Percentiles rank a stretch among this genome's conserved stretches.
Conservation (phyloP, 1,140 invertebrate species). For the Meloidogyne chitwoodi region DNA sequence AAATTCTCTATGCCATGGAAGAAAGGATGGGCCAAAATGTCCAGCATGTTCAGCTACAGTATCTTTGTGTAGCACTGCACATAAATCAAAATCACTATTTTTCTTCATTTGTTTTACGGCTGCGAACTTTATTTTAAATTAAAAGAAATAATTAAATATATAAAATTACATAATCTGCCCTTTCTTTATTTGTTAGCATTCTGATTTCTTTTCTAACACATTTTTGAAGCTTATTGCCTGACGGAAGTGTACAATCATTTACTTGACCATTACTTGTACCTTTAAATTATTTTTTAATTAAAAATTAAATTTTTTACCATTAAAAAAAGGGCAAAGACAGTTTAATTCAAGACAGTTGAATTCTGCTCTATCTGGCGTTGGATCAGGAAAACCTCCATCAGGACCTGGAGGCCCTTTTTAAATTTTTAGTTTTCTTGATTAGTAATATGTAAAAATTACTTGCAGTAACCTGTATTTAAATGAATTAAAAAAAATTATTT, state of each 20-base stretch:
- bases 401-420: too few relatives aligned
- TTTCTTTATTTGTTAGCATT: constrained; percentile 28
- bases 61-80: neutral
- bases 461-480: too few relatives aligned
- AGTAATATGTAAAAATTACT: too few relatives aligned
- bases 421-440: too few relatives aligned
- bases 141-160: constrained; percentile 1
- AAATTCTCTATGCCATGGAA: constrained; percentile 6
- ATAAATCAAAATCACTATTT: neutral
- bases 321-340: neutral
- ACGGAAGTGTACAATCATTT: constrained; percentile 29
- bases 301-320: neutral
- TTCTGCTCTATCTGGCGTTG: neutral
- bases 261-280: neutral
- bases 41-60: neutral
- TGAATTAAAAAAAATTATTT: too few relatives aligned
- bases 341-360: neutral
- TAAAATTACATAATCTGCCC: constrained; percentile 5
- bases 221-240: constrained; percentile 27
- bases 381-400: too few relatives aligned
- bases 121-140: neutral
- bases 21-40: neutral
- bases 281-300: neutral
- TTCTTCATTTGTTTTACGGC: constrained; percentile 3
- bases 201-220: constrained; percentile 44